Conservation (phyloP, 2,888 invertebrate genomes). For the Thecophora atra region DNA sequence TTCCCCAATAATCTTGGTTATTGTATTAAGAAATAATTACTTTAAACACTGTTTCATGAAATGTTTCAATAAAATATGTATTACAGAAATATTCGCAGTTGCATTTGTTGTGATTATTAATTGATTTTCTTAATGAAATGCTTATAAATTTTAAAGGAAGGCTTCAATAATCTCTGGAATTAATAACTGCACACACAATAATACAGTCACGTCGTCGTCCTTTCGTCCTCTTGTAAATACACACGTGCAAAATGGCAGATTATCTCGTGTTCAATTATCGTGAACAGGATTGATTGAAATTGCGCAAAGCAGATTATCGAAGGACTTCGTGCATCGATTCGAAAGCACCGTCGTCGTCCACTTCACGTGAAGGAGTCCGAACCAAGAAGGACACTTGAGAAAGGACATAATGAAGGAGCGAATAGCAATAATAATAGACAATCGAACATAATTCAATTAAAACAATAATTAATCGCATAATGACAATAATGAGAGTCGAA, state of each 20-base stretch:
- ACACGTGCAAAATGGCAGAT: background rate
- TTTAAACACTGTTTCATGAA: too few species aligned
- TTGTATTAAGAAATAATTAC: too few species aligned
- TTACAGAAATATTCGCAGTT: too few species aligned
- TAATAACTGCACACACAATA: background rate
- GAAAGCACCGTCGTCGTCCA: background rate
- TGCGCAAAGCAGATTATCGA: slow-evolving; percentile 7
- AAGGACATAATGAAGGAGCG: background rate
- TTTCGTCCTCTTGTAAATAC: background rate
- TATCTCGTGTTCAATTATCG: slow-evolving; percentile 23
- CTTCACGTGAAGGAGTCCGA: slow-evolving; percentile 13
- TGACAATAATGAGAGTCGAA: background rate
- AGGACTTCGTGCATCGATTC: slow-evolving; percentile 10
- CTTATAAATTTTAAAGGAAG: too few species aligned
- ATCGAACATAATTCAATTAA: slow-evolving; percentile 27
- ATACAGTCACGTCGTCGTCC: background rate
- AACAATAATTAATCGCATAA: slow-evolving; percentile 28
- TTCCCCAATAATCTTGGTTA: too few species aligned
- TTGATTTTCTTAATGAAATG: too few species aligned
- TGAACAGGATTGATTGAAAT: slow-evolving; percentile 16
- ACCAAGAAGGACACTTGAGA: background rate
- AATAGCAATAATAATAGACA: slow-evolving; percentile 2
- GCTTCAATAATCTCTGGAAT: background rate
- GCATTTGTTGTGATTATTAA: too few species aligned
- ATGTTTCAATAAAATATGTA: too few species aligned